A percentile compares a stretch with the other conserved stretches of the same genome.
phyloP scores from a whole-genome alignment of 1,140 invertebrate species.

The Episyrphus balteatus region DNA sequence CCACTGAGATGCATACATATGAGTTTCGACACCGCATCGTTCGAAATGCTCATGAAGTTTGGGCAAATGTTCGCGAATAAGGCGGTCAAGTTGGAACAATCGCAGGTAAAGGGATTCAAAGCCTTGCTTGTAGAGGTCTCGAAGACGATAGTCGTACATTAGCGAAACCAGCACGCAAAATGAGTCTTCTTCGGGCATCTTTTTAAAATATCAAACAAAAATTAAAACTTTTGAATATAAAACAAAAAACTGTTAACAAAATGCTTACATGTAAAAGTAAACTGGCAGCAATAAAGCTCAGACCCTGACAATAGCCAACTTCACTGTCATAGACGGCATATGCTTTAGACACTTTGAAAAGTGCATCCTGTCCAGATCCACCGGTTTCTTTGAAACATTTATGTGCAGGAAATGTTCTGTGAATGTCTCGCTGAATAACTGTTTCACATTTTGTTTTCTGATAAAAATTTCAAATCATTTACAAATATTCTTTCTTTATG shows the following conservation, averaged over 20 bases:
- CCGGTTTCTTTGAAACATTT: slow-evolving; percentile 93
- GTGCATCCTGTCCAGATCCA: slow-evolving; percentile 78
- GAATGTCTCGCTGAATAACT: slow-evolving; percentile 91
- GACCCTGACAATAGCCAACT: slow-evolving; percentile 96
- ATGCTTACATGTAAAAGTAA: slow-evolving; percentile 82
- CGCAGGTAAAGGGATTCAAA: slow-evolving; percentile 92
- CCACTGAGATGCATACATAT: slow-evolving; percentile 99
- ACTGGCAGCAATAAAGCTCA: slow-evolving; percentile 93
- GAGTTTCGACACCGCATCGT: slow-evolving; percentile 85
- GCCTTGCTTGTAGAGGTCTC: slow-evolving; percentile 91
- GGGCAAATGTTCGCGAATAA: slow-evolving; percentile 78
- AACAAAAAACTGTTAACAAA: neutral
- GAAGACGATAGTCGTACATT: slow-evolving; percentile 92
- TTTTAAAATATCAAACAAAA: slow-evolving; percentile 13
- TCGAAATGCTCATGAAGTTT: slow-evolving; percentile 85
- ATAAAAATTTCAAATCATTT: neutral
- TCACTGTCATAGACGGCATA: slow-evolving; percentile 96
- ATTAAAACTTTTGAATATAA: neutral
- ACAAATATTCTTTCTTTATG: neutral
- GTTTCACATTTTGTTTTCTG: slow-evolving; percentile 58
- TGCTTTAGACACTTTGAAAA: slow-evolving; percentile 92
- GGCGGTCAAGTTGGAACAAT: slow-evolving; percentile 90
- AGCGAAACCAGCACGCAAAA: slow-evolving; percentile 93
- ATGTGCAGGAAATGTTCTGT: slow-evolving; percentile 96
- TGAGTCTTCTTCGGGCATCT: slow-evolving; percentile 99